phyloP scores from a whole-genome alignment of 2,797 vertebrate species.

The Petrocephalus schoutedeni region DNA sequence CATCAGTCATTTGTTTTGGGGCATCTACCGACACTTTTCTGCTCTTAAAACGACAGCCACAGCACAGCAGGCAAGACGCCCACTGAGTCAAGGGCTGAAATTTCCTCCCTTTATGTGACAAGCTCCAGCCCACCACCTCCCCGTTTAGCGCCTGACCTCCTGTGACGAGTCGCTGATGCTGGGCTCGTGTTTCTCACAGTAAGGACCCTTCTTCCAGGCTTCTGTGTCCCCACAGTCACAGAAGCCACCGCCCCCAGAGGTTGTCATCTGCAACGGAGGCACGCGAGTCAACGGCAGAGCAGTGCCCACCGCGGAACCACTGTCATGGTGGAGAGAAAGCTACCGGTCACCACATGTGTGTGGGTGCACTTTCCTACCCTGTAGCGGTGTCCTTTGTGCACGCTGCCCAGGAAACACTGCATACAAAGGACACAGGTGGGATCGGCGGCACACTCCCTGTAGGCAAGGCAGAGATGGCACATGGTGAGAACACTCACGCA shows the following conservation, averaged over 20 bases:
- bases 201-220: constrained; percentile 92
- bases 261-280: constrained; percentile 79
- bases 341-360: neutral
- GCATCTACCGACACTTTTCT: neutral
- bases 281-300: neutral
- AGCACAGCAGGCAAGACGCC: neutral
- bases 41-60: neutral
- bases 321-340: neutral
- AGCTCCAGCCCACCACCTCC: neutral
- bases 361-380: constrained; percentile 66
- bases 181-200: constrained; percentile 83
- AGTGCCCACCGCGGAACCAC: too few species aligned
- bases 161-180: constrained; percentile 67
- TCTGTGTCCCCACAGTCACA: constrained; percentile 96
- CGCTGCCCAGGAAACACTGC: constrained; percentile 92
- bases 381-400: constrained; percentile 91
- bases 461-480: neutral
- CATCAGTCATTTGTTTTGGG: neutral
- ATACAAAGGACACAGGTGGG: constrained; percentile 96
- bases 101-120: neutral
- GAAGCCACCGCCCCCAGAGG: constrained; percentile 92
- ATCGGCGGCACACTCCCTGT: constrained; percentile 92
- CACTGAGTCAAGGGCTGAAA: neutral
- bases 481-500: neutral
- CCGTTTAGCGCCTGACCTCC: constrained; percentile 62